Base-by-base conservation (phyloP, 1,140 invertebrate species). In the Xylocopa sonorina region DNA sequence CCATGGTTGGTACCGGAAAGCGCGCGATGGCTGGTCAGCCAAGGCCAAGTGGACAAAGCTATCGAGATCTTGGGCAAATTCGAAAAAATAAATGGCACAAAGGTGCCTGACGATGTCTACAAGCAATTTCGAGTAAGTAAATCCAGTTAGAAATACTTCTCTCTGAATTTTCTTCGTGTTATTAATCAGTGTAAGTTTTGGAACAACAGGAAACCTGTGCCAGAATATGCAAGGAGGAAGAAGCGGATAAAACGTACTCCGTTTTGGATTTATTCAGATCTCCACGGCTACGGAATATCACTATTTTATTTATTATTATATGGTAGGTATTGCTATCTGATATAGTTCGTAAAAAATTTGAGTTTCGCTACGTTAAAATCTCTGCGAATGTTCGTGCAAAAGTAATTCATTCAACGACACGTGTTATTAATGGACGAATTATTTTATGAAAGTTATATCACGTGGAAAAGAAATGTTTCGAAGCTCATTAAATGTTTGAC, bases 1-100 rank as follows among this genome's bases (percentile, higher is more conserved):
- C 96, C 96, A 0, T 96, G 95, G 92, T 83, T 97, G 3, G 95
- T 98, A 7, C 97, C 97, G 0, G 97, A 98, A 91, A 97, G 96
- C 85, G 96, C 96, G 1, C 95, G 96, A 93, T 98, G 97, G 97
- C 89, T 98, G 16, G 95, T 97, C 0, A 97, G 97, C 1, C 96
- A 97, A 93, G 97, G 97, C 4, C 94, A 96, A 88, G 93, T 97
- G 1, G 96, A 97, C 72, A 95, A 96, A 86, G 96, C 97, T 5
- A 93, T 97, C 32, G 90, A 91, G 14, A 97, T 98, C 48, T 93
- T 98, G 77, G 95, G 94, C 79, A 96, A 96, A 86, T 97, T 98
- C 88, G 96, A 97, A 87, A 94, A 94, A 75, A 95, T 97, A 24
- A 98, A 98, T 91, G 94, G 95, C 50, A 95, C 94, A 0, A 94